phyloP scores from a whole-genome alignment of 2,888 invertebrate genomes.

The Phyllotreta cruciferae region DNA sequence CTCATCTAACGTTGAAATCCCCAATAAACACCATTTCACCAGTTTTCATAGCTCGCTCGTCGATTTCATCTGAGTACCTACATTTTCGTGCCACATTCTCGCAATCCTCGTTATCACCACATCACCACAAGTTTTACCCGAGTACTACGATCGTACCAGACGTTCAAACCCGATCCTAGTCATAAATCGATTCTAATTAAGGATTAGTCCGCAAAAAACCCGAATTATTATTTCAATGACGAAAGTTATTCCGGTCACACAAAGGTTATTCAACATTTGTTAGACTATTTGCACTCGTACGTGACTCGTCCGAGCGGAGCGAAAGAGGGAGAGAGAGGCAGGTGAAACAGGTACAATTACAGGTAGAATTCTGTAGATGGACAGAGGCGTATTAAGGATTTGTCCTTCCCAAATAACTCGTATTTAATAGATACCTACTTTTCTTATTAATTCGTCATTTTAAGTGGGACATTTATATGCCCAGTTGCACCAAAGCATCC shows the following conservation, averaged over 20 bases:
- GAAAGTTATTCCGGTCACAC: slow-evolving; percentile 35
- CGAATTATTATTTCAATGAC: slow-evolving; percentile 17
- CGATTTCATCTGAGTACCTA: slow-evolving; percentile 16
- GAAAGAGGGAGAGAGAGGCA: slow-evolving; percentile 22
- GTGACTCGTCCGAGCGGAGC: slow-evolving; percentile 27
- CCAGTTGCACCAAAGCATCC: too few species aligned
- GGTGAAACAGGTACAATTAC: slow-evolving; percentile 14
- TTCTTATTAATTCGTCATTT: too few species aligned
- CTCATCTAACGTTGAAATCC: slow-evolving; percentile 29
- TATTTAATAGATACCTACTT: too few species aligned
- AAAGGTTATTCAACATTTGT: slow-evolving; percentile 21
- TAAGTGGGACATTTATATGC: too few species aligned
- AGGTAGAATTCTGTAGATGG: slow-evolving; percentile 10
- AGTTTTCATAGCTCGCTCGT: slow-evolving; percentile 24
- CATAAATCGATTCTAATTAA: slow-evolving; percentile 1
- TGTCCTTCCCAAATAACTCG: neutral
- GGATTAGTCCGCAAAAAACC: neutral
- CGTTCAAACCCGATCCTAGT: neutral
- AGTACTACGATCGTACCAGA: neutral
- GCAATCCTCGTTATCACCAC: neutral
- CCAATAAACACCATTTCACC: slow-evolving; percentile 26
- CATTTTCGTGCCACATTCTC: slow-evolving; percentile 20
- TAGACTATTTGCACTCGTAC: slow-evolving; percentile 34
- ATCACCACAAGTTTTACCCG: neutral
- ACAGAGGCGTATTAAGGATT: slow-evolving; percentile 2